These are phyloP conservation scores for Eolophus roseicapilla DNA, from an alignment of 2,113 vertebrate genomes.

Conservation along the genomic window DNA sequence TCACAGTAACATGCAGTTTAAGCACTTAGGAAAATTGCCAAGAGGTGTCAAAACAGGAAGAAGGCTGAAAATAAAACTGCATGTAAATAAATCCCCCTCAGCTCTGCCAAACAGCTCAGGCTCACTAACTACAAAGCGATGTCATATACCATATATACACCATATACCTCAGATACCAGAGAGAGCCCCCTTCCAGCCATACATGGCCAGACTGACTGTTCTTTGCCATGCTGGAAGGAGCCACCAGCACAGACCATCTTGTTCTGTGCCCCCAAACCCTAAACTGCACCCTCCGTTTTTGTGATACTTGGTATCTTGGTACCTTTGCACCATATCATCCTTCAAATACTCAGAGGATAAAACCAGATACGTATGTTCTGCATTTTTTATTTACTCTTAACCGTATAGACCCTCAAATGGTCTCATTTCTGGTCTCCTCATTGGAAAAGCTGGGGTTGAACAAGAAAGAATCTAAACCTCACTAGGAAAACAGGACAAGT, in stretches of 20 bases:
- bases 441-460: background rate
- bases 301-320: background rate
- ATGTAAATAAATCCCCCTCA: slow-evolving; percentile 23
- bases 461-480: background rate
- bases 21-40: slow-evolving; percentile 56
- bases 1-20: slow-evolving; percentile 37
- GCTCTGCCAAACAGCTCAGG: background rate
- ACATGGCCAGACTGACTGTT: background rate
- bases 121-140: background rate
- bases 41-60: slow-evolving; percentile 62
- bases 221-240: background rate
- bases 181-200: background rate
- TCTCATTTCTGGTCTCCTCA: background rate
- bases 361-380: accelerated
- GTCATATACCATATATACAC: background rate
- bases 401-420: background rate
- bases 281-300: background rate
- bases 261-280: background rate
- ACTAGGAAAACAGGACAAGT: background rate
- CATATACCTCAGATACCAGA: background rate
- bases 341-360: background rate
- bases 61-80: slow-evolving; percentile 22
- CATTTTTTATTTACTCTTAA: background rate
- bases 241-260: background rate
- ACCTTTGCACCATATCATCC: background rate